Evolutionary conservation across 2,113 vertebrate species (phyloP).

Genomic region (Brachyhypopomus gauderio): DNA sequence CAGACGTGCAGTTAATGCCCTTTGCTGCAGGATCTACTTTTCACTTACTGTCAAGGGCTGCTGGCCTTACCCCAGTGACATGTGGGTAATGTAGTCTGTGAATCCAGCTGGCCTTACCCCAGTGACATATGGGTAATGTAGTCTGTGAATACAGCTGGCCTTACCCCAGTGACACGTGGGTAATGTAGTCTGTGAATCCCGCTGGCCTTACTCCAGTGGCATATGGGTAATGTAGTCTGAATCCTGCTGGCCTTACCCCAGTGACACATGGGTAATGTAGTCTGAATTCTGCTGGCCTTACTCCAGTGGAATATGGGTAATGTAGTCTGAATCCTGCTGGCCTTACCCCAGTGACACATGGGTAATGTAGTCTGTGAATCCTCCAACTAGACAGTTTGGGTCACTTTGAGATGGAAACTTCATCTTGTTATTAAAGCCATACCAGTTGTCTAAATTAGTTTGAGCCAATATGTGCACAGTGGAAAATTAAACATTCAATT

Average conservation of each 20-base stretch:
- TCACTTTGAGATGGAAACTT: background rate
- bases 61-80: constrained; percentile 17
- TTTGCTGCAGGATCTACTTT: background rate
- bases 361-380: constrained; percentile 4
- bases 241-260: background rate
- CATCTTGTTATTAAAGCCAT: constrained; percentile 38
- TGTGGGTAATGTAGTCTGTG: constrained; percentile 4
- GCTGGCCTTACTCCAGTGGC: constrained; percentile 15
- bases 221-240: constrained; percentile 10
- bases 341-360: constrained; percentile 15
- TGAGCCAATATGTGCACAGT: background rate
- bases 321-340: constrained; percentile 6
- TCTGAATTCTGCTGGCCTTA: no score
- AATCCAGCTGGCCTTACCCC: background rate
- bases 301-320: constrained; percentile 11
- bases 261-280: constrained; percentile 19
- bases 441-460: constrained; percentile 15
- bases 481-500: background rate
- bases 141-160: no score
- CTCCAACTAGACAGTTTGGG: background rate
- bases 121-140: constrained; percentile 18
- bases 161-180: constrained; percentile 8
- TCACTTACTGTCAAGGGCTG: background rate
- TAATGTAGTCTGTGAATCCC: constrained; percentile 3
- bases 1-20: background rate